Base-by-base conservation (phyloP, 1,140 invertebrate species). In the Chlorops oryzae region DNA sequence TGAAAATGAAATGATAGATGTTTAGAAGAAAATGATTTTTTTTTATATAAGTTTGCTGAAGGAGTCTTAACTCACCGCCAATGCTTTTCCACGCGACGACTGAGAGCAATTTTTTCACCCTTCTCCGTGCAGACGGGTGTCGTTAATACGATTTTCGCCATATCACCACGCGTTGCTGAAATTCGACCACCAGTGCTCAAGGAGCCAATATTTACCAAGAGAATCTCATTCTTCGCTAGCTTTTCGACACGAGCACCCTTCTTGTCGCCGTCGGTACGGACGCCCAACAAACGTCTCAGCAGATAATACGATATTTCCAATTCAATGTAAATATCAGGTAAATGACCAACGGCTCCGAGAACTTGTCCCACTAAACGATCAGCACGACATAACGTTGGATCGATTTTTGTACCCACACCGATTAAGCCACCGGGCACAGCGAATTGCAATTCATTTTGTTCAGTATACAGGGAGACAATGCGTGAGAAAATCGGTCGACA, bases 201-300 rank as follows among this genome's bases (percentile, higher is more conserved):
- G 0, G 96, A 99, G 7, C 97, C 97, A 73, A 99, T 99, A 75
- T 99, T 99, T 1, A 99, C 93, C 74, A 99, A 83, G 23, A 99
- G 75, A 25, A 97, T 80, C 73, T 97, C 94, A 59, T 83, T 85
- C 68, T 86, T 93, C 3, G 87, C 78, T 50, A 97, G 72, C 68
- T 95, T 95, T 72, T 93, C 81, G 18, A 96, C 94, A 76, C 93
- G 97, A 2, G 96, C 96, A 22, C 89, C 97, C 74, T 98, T 99
- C 70, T 98, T 98, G 64, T 98, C 96, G 13, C 95, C 96, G 75
- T 99, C 96, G 0, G 93, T 99, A 71, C 95, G 85, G 0, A 99
- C 96, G 38, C 97, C 97, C 2, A 99, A 78, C 39, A 99, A 77
- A 59, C 97, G 81, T 67, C 97, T 89, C 23, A 99, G 76, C 25